Conservation (phyloP, 1,140 invertebrate genomes). For the Ditylenchus dipsaci region DNA sequence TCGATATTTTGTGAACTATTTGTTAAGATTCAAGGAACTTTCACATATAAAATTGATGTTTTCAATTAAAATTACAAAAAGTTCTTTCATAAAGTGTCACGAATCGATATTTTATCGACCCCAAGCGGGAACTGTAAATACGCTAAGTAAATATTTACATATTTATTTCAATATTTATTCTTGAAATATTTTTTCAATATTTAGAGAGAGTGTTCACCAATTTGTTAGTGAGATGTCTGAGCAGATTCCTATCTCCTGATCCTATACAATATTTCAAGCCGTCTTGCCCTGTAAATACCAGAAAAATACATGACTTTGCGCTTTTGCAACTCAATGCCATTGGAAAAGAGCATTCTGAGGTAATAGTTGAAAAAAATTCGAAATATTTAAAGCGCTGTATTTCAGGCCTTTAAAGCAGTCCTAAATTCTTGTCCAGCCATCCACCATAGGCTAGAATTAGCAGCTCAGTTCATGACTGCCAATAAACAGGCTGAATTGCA, state of each 20-base stretch:
- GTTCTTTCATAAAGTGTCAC: too few species aligned
- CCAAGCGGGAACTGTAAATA: too few species aligned
- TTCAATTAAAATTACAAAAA: too few species aligned
- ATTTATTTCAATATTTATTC: too few species aligned
- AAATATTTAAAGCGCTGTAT: neutral
- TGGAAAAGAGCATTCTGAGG: slow-evolving; percentile 40
- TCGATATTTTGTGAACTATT: too few species aligned
- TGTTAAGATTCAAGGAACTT: too few species aligned
- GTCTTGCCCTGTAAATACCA: neutral
- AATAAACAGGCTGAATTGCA: slow-evolving; percentile 14
- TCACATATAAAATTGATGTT: too few species aligned
- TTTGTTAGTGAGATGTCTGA: slow-evolving; percentile 43
- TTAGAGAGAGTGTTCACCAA: slow-evolving; percentile 40
- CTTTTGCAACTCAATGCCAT: slow-evolving; percentile 43
- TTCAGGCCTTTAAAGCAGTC: slow-evolving; percentile 29
- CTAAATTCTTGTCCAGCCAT: slow-evolving; percentile 18
- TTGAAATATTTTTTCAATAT: too few species aligned
- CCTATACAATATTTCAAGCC: slow-evolving; percentile 31
- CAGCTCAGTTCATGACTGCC: slow-evolving; percentile 10
- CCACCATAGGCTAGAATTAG: slow-evolving; percentile 26
- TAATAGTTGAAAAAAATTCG: slow-evolving; percentile 5
- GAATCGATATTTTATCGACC: too few species aligned
- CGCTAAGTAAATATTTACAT: too few species aligned
- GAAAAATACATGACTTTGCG: slow-evolving; percentile 51
- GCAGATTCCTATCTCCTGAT: slow-evolving; percentile 38